These are phyloP conservation scores for Sebastolobus alascanus DNA, from an alignment of 2,797 vertebrate genomes.

Conservation along the genomic window DNA sequence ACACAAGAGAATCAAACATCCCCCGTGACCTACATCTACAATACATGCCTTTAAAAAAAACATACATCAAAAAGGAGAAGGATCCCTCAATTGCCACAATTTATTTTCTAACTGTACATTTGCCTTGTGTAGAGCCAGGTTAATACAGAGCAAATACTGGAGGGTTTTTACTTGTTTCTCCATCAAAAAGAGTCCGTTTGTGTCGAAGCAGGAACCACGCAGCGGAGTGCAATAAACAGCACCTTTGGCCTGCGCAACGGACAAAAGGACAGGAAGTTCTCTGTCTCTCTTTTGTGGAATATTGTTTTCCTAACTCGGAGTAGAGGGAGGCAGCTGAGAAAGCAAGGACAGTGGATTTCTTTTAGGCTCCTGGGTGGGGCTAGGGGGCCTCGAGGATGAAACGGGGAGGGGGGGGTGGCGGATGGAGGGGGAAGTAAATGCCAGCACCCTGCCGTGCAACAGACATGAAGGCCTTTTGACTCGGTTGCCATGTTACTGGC, in stretches of 20 bases:
- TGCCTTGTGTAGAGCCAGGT: not conserved
- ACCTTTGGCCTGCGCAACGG: conserved; percentile 60
- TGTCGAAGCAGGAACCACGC: conserved; percentile 49
- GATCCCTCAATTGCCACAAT: not conserved
- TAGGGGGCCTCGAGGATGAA: conserved; percentile 67
- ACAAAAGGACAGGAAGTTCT: conserved; percentile 77
- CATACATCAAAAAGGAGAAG: conserved; percentile 6
- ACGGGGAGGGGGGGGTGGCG: conserved; percentile 51
- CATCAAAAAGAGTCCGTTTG: conserved; percentile 49
- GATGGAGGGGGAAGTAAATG: conserved; percentile 72
- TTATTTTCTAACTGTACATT: conserved; percentile 5
- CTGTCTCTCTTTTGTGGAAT: conserved; percentile 68
- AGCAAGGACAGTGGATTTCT: conserved; percentile 78
- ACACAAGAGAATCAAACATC: conserved; percentile 39
- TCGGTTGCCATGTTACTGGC: conserved; percentile 81
- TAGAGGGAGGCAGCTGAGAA: conserved; percentile 79
- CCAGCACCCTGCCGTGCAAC: conserved; percentile 78
- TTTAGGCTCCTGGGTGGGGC: conserved; percentile 68
- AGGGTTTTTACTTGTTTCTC: conserved; percentile 1
- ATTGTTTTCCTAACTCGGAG: conserved; percentile 70
- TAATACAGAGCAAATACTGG: conserved; percentile 16
- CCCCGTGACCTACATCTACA: conserved; percentile 51
- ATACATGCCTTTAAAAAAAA: conserved; percentile 1
- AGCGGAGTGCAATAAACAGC: conserved; percentile 70
- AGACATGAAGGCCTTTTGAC: conserved; percentile 80